Conservation (phyloP, 2,888 invertebrate species). For the Cordilura impudica region DNA sequence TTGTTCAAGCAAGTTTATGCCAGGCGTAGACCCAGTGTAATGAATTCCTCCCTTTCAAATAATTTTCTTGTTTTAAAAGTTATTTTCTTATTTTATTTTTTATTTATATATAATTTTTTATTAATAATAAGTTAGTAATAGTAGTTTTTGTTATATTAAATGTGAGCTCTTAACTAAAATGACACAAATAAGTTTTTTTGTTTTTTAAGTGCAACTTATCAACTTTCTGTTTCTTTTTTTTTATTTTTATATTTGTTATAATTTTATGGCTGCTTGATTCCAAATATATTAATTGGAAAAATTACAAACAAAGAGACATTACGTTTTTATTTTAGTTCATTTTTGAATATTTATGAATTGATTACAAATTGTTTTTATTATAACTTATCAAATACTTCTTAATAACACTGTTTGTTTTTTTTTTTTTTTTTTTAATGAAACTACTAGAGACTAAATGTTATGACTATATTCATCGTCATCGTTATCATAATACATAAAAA, state of each 20-base stretch:
- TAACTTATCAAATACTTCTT: conserved; percentile 36
- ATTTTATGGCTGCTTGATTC: conserved; percentile 30
- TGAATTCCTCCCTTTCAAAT: too few species aligned
- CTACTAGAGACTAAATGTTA: conserved; percentile 55
- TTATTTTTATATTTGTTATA: conserved; percentile 15
- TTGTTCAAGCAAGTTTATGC: too few species aligned
- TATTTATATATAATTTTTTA: conserved; percentile 47
- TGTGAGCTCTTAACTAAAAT: conserved; percentile 61
- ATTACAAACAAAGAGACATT: not conserved
- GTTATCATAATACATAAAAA: conserved; percentile 46
- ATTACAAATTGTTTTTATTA: not conserved
- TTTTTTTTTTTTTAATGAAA: conserved; percentile 35
- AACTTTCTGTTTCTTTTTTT: conserved; percentile 15
- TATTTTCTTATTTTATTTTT: conserved; percentile 31
- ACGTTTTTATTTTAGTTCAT: not conserved
- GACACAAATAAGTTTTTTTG: conserved; percentile 52
- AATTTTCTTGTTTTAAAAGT: conserved; percentile 8
- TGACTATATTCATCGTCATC: conserved; percentile 45
- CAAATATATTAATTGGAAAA: conserved; percentile 9
- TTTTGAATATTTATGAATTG: conserved; percentile 11
- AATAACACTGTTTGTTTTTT: conserved; percentile 32
- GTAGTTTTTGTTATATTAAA: conserved; percentile 46
- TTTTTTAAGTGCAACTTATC: conserved; percentile 34
- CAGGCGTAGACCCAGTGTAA: too few species aligned
- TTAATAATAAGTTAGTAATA: conserved; percentile 49